Evolutionary conservation across 2,113 vertebrate species (phyloP).

Genomic region (Rhineura floridana): DNA sequence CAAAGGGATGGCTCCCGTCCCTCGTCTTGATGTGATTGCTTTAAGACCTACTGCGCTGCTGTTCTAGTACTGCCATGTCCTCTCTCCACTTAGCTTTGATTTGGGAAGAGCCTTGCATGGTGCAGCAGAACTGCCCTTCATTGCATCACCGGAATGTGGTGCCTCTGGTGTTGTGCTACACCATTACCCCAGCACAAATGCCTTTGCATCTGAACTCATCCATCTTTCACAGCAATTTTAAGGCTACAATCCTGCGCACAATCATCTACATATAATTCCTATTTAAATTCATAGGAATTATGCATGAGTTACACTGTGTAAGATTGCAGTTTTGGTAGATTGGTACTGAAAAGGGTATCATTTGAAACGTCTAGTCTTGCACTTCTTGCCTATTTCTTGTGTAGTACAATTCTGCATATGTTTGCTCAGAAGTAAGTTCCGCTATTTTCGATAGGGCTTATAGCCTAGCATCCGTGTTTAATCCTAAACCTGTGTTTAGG

Average conservation of each 20-base stretch:
- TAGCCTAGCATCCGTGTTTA: not conserved
- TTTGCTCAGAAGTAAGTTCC: not conserved
- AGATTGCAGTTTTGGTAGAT: accelerated
- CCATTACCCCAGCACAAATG: not conserved
- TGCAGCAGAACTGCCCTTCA: no score
- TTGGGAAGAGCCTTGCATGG: not conserved
- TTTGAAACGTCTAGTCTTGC: conserved; percentile 26
- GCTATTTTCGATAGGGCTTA: not conserved
- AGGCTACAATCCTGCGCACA: not conserved
- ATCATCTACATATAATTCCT: not conserved
- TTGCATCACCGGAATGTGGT: no score
- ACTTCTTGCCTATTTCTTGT: conserved; percentile 20
- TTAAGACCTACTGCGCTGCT: not conserved
- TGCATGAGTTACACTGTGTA: not conserved
- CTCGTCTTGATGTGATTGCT: not conserved
- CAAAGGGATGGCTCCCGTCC: not conserved
- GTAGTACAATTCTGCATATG: not conserved
- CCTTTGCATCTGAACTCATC: not conserved
- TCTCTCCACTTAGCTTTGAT: not conserved
- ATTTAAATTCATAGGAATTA: not conserved
- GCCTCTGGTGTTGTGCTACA: not conserved
- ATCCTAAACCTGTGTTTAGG: not conserved
- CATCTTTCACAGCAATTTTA: no score
- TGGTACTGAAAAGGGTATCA: conserved; percentile 4
- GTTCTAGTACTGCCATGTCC: not conserved